phyloP scores from a whole-genome alignment of 2,113 vertebrate genomes.

The Alligator mississippiensis region DNA sequence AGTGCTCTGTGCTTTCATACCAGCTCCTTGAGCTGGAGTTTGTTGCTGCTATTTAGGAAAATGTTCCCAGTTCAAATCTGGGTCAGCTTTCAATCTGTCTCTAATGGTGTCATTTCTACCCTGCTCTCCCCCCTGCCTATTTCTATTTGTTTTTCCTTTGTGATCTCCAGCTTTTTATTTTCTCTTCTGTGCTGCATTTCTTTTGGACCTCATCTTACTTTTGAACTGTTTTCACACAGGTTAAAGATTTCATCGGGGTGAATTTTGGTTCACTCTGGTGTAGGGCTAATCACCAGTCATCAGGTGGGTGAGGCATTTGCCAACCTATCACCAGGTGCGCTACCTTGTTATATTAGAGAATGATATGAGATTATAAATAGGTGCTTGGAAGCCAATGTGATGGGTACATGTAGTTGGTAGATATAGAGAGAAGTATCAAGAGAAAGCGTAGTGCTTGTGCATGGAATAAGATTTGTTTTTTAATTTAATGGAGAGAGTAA shows the following conservation, averaged over 20 bases:
- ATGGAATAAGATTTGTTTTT: not conserved
- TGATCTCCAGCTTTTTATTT: not conserved
- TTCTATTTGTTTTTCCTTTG: not conserved
- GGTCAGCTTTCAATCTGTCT: not conserved
- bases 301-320: not conserved
- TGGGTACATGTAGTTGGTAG: not conserved
- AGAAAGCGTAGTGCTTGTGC: not conserved
- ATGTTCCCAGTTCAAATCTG: not conserved
- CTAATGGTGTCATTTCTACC: not conserved
- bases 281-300: not conserved
- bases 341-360: not conserved
- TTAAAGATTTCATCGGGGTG: rapidly evolving
- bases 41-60: not conserved
- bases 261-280: not conserved
- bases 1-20: not conserved
- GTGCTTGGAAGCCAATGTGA: not conserved
- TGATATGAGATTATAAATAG: not conserved
- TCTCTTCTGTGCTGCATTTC: not conserved
- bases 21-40: not conserved
- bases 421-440: not conserved
- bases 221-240: not conserved
- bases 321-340: not conserved
- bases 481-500: not conserved
- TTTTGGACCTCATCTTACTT: not conserved
- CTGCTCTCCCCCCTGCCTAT: not conserved